Evolutionary conservation across 2,113 vertebrate species (phyloP).

Genomic region (Mirza zaza): DNA sequence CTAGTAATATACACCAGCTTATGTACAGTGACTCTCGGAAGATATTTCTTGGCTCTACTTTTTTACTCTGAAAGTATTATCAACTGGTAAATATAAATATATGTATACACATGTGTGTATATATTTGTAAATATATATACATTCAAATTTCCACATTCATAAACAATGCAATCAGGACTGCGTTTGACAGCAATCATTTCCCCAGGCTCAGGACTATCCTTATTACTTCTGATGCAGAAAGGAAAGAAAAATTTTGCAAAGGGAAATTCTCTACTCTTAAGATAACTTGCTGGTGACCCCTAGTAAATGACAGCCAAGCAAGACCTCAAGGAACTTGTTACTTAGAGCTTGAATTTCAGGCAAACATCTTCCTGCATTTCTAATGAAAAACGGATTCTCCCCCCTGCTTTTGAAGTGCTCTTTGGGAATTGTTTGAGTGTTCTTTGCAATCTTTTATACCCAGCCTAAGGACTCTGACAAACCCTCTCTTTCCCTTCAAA

Average conservation of each 20-base stretch:
- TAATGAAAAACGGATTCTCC: slow-evolving; percentile 81
- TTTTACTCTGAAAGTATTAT: neutral
- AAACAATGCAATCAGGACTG: neutral
- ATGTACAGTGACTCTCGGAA: neutral
- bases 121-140: neutral
- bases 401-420: slow-evolving; percentile 79
- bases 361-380: slow-evolving; percentile 77
- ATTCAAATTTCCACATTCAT: neutral
- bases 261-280: slow-evolving; percentile 55
- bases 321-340: slow-evolving; percentile 70
- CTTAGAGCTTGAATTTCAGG: slow-evolving; percentile 79
- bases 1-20: neutral
- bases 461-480: slow-evolving; percentile 85
- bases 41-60: neutral
- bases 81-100: neutral
- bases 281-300: slow-evolving; percentile 74
- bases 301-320: slow-evolving; percentile 70
- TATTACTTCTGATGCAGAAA: neutral
- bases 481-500: slow-evolving; percentile 85
- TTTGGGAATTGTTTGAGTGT: slow-evolving; percentile 80
- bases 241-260: neutral
- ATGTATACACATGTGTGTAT: neutral
- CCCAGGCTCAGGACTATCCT: neutral
- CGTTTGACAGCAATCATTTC: neutral
- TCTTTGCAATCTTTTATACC: slow-evolving; percentile 83